Base-by-base conservation (phyloP, 2,113 vertebrate genomes). In the Neolamprologus fasciatus region DNA sequence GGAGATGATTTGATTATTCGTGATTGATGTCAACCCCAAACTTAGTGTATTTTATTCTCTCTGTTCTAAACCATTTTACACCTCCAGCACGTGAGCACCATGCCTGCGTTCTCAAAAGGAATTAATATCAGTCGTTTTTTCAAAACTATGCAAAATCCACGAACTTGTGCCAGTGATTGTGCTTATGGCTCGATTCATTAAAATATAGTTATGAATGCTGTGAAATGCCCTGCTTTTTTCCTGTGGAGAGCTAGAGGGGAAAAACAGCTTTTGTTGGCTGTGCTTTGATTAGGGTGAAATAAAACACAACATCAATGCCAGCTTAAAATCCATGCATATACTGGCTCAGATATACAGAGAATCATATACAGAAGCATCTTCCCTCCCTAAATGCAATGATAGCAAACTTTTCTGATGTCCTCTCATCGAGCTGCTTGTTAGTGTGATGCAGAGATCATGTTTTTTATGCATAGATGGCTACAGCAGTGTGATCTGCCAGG, bases 1-100 rank as follows among this genome's bases (percentile, higher is more conserved):
- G 33, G 81, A 87, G 85, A 88, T 90, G 86, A 95, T 95, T 94
- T 89, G 87, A 94, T 95, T 91, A 92, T 82, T 73, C 17, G 31
- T 91, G 89, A 93, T 88, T 91, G 88, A 93, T 92, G 89, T 82
- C 91, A 85, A 35, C 83, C 66, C 87, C 86, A 86, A 80, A 88
- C 84, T 84, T 87, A 53, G 82, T 80, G 79, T 89, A 81, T 92
- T 94, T 85, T 89, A 87, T 90, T 82, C 21, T 33, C 26, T 16
- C 76, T 81, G n/a, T 86, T 89, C 45, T 33, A 87, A 92, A 82
- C 33, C 50, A 21, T 86, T 87, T 94, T 86, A 82, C 80, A 89
- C 54, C 51, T 92, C 83, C 78, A 81, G 83, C 87, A 51, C 12
- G 8, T 78, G 68, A 84, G 82, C 71, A 14, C 57, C 45, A 31